phyloP scores from a whole-genome alignment of 2,888 invertebrate genomes.

The Pherbina coryleti region DNA sequence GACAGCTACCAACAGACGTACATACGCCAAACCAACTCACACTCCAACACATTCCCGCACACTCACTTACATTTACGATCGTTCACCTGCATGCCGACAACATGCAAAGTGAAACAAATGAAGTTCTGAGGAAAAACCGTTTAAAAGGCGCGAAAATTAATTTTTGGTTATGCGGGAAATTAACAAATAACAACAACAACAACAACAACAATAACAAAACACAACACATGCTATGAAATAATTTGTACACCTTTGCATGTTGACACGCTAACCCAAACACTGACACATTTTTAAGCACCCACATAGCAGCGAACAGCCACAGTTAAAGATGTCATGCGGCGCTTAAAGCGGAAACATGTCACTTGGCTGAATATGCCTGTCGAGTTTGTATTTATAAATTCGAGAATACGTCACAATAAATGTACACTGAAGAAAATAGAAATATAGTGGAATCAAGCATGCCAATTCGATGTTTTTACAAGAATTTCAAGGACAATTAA shows the following conservation, averaged over 20 bases:
- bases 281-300: neutral
- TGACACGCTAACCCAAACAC: neutral
- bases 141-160: constrained; percentile 57
- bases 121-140: neutral
- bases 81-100: neutral
- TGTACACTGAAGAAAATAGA: too few species aligned
- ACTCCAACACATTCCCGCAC: neutral
- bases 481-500: too few species aligned
- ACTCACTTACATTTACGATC: neutral
- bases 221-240: neutral
- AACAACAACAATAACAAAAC: too few species aligned
- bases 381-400: neutral
- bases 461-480: too few species aligned
- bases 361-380: neutral
- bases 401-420: too few species aligned
- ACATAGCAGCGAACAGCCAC: constrained; percentile 34
- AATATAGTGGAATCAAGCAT: too few species aligned
- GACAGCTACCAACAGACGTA: too few species aligned
- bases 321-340: constrained; percentile 17
- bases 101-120: neutral
- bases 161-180: constrained; percentile 64
- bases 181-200: constrained; percentile 64
- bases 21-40: too few species aligned
- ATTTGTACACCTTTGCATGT: constrained; percentile 4
- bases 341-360: constrained; percentile 11